These are phyloP conservation scores for Agelas oroides DNA, from an alignment of 37 sponge, comb jelly and placozoan species.

Conservation along the genomic window DNA sequence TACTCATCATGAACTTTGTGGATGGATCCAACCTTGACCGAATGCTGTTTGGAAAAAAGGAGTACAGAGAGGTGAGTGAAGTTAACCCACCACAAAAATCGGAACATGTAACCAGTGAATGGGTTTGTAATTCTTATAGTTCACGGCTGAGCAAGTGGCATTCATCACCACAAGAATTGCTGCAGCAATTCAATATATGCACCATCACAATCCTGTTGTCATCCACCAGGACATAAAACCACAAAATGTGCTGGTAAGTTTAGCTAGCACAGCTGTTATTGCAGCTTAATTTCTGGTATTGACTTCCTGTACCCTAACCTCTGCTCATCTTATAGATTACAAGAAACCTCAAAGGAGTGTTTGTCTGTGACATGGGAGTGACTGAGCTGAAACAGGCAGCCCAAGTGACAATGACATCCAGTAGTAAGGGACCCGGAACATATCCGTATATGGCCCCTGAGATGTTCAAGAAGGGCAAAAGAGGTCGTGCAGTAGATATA, in stretches of 20 bases:
- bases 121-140: not conserved
- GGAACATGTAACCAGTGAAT: not conserved
- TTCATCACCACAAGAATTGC: conserved; percentile 33
- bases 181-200: conserved; percentile 42
- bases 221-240: conserved; percentile 67
- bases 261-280: no score
- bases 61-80: conserved; percentile 8
- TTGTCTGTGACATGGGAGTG: no score
- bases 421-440: no score
- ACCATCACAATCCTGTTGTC: conserved; percentile 40
- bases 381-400: no score
- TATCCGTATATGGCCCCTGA: no score
- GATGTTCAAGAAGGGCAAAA: no score
- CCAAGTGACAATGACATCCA: no score
- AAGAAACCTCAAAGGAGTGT: no score
- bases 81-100: not conserved
- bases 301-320: no score
- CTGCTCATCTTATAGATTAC: no score
- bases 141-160: not conserved
- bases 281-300: no score
- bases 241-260: conserved; percentile 54
- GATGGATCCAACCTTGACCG: conserved; percentile 37
- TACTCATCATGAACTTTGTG: conserved; percentile 40
- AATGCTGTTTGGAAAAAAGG: conserved; percentile 10
- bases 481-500: no score